A percentile compares a stretch with the other conserved stretches of the same genome.
These are phyloP conservation scores for Diachrysia chrysitis DNA, from an alignment of 2,888 invertebrate genomes.

Conservation along the genomic window DNA sequence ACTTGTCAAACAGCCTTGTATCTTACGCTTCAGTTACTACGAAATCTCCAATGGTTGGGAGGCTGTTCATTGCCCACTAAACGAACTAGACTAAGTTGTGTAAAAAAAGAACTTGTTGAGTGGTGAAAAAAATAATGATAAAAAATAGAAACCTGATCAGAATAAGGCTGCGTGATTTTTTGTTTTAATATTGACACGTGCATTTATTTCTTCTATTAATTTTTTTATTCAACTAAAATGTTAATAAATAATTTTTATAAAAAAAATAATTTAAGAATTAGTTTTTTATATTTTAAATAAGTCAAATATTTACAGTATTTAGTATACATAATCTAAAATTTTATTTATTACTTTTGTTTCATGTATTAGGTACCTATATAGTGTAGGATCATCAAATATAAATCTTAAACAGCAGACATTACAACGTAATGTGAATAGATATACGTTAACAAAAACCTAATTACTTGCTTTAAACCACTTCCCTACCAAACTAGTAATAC, in stretches of 20 bases:
- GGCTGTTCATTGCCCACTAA: constrained; percentile 48
- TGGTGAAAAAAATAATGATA: constrained; percentile 26
- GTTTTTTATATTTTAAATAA: no score
- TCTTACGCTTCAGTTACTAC: constrained; percentile 76
- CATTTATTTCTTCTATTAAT: no score
- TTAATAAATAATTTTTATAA: no score
- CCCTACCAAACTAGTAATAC: constrained; percentile 79
- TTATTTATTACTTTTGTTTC: no score
- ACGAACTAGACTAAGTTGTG: constrained; percentile 35
- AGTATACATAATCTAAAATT: no score
- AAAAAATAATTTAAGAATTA: no score
- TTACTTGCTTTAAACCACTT: constrained; percentile 76
- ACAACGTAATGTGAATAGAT: constrained; percentile 51
- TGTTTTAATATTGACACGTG: no score
- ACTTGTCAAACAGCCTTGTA: constrained; percentile 79
- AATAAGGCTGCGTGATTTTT: no score
- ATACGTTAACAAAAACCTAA: constrained; percentile 72
- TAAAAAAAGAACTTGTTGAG: constrained; percentile 31
- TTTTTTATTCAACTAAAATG: no score
- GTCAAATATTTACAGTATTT: no score
- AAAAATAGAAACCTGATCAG: no score
- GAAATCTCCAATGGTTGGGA: constrained; percentile 71
- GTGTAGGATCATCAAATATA: neutral
- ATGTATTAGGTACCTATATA: no score
- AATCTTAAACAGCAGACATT: constrained; percentile 4